Evolutionary conservation across 37 sponge, comb jelly and placozoan genomes (phyloP), one percentile per base, ranked within the genome.

Genomic region (Oopsacas minuta): DNA sequence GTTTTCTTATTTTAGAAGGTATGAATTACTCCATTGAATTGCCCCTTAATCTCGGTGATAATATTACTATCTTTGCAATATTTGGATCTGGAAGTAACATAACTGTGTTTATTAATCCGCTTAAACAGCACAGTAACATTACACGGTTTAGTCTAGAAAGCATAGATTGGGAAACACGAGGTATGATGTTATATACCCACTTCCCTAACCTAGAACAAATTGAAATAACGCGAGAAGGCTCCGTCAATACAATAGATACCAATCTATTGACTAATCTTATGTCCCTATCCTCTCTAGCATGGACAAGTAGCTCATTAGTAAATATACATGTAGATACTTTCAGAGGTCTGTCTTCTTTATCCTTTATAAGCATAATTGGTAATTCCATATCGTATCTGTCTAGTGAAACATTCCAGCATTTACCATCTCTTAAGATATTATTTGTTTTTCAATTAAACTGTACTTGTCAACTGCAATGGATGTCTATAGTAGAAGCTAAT

Each of bases 381-480:
- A 10, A 61, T 61, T 12, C 7, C 17, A 61, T 61, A 32, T 12
- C 75, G 30, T 61, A 61, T n/a, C 30, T 61, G 1, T n/a, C 75
- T n/a, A 61, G 75, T 12, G 28, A 25, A 12, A n/a, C 75, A 61
- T 61, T 61, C 75, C 75, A 61, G 75, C 28, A n/a, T 34, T 61
- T 61, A 12, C 75, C 75, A 25, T 61, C 75, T 61, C 75, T 61
- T 25, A 10, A 61, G 17, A 3, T 32, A 10, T 5, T 61, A 32
- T 5, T 10, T 3, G 75, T 61, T 61, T 25, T 3, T 12, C 75
- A 10, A 61, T 61, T 61, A n/a, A 61, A 61, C 30, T 61, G 75
- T 61, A 61, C 75, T 25, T 61, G 75, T 61, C 75, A 34, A 20
- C 22, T 61, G 75, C 75, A 61, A 61, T 61, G 75, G 75, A 61